Evolutionary conservation across 35 echinoderm and acorn worm genomes (phyloP), one percentile per base, ranked within the genome.

Genomic region (Anneissia japonica): DNA sequence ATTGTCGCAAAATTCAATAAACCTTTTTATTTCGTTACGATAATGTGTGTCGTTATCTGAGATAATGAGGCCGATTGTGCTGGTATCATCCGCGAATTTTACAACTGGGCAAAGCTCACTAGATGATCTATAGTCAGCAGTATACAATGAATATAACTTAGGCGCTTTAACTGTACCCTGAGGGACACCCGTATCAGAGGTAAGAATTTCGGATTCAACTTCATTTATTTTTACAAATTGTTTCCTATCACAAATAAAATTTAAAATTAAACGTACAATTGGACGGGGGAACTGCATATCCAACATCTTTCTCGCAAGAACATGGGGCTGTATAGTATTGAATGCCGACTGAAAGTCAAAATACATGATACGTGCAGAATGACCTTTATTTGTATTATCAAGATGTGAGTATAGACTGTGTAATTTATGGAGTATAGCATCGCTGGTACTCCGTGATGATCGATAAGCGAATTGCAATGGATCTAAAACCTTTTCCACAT

Each of bases 71-170:
- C 81, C 82, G 81, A 85, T 30, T 51, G 85, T 75, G n/a, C 30
- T 82, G 33, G 38, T 76, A 39, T 90, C 82, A 79, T 90, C 88
- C 13, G 88, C 82, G 75, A 88, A 92, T 38, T 92, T 88, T 16
- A 92, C 83, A 16, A 83, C 32, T n/a, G 89, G 75, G 34, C 76
- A 85, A 30, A 23, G 21, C 34, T 74, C 29, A 28, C 79, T 75
- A 33, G 14, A 5, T 79, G 89, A 90, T 51, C 74, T 76, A 31
- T 29, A 74, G 34, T 88, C 90, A 77, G 37, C 31, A 35, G 90
- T 92, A 80, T 88, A 88, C 33, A 92, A 56, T 14, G 90, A 45
- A 88, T 88, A 88, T 37, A 92, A 41, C 19, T 80, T 76, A 14
- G 81, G 88, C 12, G 40, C 77, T n/a, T 1, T 82, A 51, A 90